Conservation (phyloP, 2,888 invertebrate genomes). For the Caenorhabditis macrosperma region DNA sequence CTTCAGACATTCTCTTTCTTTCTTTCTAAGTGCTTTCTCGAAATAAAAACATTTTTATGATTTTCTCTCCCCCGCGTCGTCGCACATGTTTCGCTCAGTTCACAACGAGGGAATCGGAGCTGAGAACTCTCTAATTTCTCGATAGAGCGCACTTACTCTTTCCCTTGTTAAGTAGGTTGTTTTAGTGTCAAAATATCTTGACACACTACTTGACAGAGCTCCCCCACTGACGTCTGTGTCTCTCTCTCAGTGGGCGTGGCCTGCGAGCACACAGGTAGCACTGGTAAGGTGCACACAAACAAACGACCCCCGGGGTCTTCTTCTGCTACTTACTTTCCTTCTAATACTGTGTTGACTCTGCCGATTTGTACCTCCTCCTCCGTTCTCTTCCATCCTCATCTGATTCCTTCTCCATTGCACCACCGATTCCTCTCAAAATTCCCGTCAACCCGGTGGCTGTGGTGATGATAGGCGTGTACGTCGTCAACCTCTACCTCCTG, state of each 20-base stretch:
- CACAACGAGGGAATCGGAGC: too few relatives aligned
- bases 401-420: not conserved
- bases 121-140: too few relatives aligned
- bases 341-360: constrained; percentile 48
- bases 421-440: constrained; percentile 1
- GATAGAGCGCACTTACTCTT: constrained; percentile 1
- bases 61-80: too few relatives aligned
- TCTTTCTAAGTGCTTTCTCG: too few relatives aligned
- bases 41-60: too few relatives aligned
- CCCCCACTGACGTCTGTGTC: not conserved
- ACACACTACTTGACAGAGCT: constrained; percentile 4
- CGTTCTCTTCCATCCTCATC: not conserved
- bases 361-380: constrained; percentile 33
- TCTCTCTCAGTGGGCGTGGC: constrained; percentile 15
- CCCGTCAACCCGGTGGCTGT: not conserved
- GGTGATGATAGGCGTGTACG: not conserved
- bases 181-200: not conserved
- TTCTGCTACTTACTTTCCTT: constrained; percentile 2
- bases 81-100: too few relatives aligned
- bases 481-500: not conserved
- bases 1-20: too few relatives aligned
- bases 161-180: constrained; percentile 12
- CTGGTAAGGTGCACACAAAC: constrained; percentile 36
- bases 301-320: constrained; percentile 23
- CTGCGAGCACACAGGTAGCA: constrained; percentile 18